Conservation (phyloP, 2,888 invertebrate species). For the Caenorhabditis angaria region DNA sequence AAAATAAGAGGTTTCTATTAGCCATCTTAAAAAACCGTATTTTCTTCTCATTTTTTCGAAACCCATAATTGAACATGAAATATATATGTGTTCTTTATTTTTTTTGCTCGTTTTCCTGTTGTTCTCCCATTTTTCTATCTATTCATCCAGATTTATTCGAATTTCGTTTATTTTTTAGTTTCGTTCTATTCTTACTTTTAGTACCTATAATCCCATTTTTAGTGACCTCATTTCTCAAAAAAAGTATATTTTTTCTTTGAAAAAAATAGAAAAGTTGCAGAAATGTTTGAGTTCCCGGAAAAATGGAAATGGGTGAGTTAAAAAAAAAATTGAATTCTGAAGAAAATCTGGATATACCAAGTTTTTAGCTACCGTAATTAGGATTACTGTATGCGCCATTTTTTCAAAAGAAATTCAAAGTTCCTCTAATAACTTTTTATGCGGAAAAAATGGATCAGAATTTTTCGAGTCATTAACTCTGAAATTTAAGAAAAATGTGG, state of each 20-base stretch:
- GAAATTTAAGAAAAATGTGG: too few species aligned
- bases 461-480: too few species aligned
- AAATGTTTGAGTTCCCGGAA: background rate
- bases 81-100: background rate
- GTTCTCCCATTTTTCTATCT: too few species aligned
- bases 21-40: too few species aligned
- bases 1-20: too few species aligned
- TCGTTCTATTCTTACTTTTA: background rate
- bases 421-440: too few species aligned
- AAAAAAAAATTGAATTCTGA: too few species aligned
- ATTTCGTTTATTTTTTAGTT: background rate
- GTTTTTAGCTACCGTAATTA: too few species aligned
- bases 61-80: constrained; percentile 2
- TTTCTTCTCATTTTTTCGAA: background rate
- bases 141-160: background rate
- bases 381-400: too few species aligned
- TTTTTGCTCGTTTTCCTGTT: constrained; percentile 4
- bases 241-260: background rate
- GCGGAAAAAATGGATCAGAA: too few species aligned
- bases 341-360: too few species aligned
- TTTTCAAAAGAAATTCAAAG: too few species aligned
- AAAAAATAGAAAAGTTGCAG: constrained; percentile 7
- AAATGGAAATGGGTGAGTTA: background rate
- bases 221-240: background rate
- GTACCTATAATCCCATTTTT: background rate